Base-by-base conservation (phyloP, 2,113 vertebrate species). In the Dinomys branickii region DNA sequence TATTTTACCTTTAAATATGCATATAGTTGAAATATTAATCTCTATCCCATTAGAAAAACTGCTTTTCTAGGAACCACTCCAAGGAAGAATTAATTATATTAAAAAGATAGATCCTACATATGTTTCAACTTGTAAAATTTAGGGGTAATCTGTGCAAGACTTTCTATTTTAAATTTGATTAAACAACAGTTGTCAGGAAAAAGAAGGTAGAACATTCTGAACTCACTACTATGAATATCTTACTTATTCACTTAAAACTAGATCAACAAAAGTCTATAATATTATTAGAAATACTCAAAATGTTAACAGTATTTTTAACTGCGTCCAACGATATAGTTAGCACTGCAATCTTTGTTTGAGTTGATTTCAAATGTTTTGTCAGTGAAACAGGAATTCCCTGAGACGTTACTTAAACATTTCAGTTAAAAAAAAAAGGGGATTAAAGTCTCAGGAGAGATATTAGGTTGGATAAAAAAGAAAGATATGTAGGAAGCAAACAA, bases 241-340 rank as follows among this genome's bases (percentile, higher is more conserved):
- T 82, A 91, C 61, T 94, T 94, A 96, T 67, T 96, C 44, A 35
- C 61, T 95, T 96, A 97, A 97, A 98, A 95, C 84, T 97, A 50
- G 92, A 95, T 96, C 95, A 96, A 59, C 44, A 87, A 97, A 97
- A 98, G 85, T 28, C 16, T 89, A 16, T 26, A 88, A 56, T 82
- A 67, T 87, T 98, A 85, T 91, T 89, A 97, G 26, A 54, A 96
- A n/a, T 44, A 87, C 14, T 87, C 3, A 90, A 93, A 92, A 90
- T 88, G 14, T 90, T 93, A 96, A 94, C 54, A 80, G 67, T n/a
- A 7, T 54, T 96, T 92, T 97, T 22, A 94, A 33, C 7, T 35
- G 26, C 81, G 19, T 90, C 89, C 65, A 81, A 91, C n/a, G 63
- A 7, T 5, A 83, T 13, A 50, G 41, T 92, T 88, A 90, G 8